Evolutionary conservation across 2,113 vertebrate genomes (phyloP).

Genomic region (Limanda limanda): DNA sequence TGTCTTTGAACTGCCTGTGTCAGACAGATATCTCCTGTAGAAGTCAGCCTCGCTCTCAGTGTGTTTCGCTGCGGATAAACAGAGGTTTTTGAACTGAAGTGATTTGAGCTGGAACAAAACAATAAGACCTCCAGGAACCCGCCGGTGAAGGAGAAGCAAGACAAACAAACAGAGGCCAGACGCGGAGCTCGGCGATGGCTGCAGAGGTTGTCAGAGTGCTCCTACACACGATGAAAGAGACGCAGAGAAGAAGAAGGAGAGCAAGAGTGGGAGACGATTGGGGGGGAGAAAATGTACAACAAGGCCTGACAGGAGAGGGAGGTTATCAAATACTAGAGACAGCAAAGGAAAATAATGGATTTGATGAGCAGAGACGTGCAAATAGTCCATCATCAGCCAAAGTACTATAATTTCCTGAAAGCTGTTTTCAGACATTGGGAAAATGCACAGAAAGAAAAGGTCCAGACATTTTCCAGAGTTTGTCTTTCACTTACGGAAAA

Average conservation of each 20-base stretch:
- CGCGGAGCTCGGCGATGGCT: conserved; percentile 26
- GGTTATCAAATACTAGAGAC: background rate
- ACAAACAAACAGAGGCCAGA: conserved; percentile 66
- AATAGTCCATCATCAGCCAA: background rate
- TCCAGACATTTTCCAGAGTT: too few relatives aligned
- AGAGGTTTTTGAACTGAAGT: conserved; percentile 52
- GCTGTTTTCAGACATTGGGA: background rate
- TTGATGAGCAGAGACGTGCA: background rate
- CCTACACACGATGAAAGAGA: conserved; percentile 56
- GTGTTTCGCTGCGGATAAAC: conserved; percentile 60
- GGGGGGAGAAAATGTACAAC: background rate
- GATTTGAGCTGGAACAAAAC: conserved; percentile 68
- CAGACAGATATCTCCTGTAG: conserved; percentile 57
- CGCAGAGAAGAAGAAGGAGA: conserved; percentile 37
- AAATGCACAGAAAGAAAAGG: too few relatives aligned
- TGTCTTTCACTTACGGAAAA: too few relatives aligned
- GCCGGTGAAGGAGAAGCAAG: conserved; percentile 4
- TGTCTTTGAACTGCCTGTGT: conserved; percentile 66
- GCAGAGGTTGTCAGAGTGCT: conserved; percentile 56
- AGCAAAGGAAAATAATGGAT: background rate
- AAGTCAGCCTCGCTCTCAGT: conserved; percentile 61
- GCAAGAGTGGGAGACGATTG: conserved; percentile 34
- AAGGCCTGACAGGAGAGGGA: conserved; percentile 1
- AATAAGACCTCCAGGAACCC: conserved; percentile 61
- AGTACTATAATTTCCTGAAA: background rate